phyloP scores from a whole-genome alignment of 2,797 vertebrate species.

The Centroberyx gerrardi region DNA sequence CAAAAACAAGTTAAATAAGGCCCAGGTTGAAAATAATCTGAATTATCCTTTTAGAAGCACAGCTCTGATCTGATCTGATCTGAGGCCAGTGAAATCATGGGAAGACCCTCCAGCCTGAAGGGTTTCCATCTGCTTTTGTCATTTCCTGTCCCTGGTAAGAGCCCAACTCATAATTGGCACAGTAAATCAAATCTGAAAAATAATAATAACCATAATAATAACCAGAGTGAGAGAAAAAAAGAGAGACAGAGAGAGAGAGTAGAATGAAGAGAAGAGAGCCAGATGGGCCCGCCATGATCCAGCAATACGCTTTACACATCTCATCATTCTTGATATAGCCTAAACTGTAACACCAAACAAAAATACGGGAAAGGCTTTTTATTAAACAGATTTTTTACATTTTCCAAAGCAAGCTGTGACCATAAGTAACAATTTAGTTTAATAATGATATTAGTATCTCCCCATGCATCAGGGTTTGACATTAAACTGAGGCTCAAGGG shows the following conservation, averaged over 20 bases:
- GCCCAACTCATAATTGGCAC: conserved; percentile 18
- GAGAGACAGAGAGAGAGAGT: not conserved
- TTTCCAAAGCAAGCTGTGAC: conserved; percentile 10
- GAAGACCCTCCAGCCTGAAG: not conserved
- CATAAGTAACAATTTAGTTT: conserved; percentile 12
- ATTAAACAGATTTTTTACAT: conserved; percentile 14
- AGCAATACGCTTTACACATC: not conserved
- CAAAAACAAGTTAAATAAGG: no score
- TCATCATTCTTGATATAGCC: not conserved
- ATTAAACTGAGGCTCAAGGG: conserved; percentile 1
- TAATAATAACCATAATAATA: not conserved
- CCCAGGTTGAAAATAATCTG: no score
- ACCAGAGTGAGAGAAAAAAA: not conserved
- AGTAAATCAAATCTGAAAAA: conserved; percentile 10
- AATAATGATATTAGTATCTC: conserved; percentile 8
- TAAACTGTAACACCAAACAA: not conserved
- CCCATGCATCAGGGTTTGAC: conserved; percentile 3
- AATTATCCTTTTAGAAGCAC: not conserved
- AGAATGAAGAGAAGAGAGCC: not conserved
- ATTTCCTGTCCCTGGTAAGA: conserved; percentile 6
- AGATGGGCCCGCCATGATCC: not conserved
- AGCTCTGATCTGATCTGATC: not conserved
- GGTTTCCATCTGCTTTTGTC: conserved; percentile 4
- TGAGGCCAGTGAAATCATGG: not conserved
- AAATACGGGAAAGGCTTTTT: not conserved